Evolutionary conservation across 92 coral and sea anemone genomes (phyloP), one percentile per base, ranked within the genome.

Genomic region (Anthopleura xanthogrammica): DNA sequence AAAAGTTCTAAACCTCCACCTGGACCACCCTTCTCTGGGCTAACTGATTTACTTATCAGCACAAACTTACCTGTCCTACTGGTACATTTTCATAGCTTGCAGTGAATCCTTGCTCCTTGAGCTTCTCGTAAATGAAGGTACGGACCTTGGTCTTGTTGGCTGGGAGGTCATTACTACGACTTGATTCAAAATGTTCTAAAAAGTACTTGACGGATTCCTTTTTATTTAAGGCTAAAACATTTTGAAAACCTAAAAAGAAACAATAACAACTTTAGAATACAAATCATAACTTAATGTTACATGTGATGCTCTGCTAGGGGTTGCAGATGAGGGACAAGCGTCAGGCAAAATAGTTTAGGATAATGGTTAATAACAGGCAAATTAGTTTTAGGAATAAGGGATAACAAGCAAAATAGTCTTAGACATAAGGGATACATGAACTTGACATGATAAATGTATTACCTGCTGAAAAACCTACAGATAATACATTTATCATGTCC

Each of bases 31-130:
- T 46, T 46, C 9, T 46, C 50, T 9, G 5, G 9, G 50, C 50
- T 46, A 5, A 5, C 50, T 5, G 50, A 46, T 5, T 29, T 46
- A 46, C 50, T 46, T 46, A 46, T 2, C 36, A 24, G 41, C 3
- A 75, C 12, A 12, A 75, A 41, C 20, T 17, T 42, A 75, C 80
- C 80, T 77, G 56, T n/a, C 65, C 64, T 52, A 52, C 65, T 3
- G 80, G 20, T n/a, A 77, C 80, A 19, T 65, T 5, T 77, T 84
- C 77, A 70, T 60, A 65, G 75, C 87, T 76, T n/a, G 87, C 77
- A 56, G 7, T 46, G 9, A 84, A 50, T 11, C 87, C 87, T 43
- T 77, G 68, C 23, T 84, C 60, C 62, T 84, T 72, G 48, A 84
- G 80, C 17, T 40, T 77, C 29, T 77, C 16, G 36, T 22, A 4